Evolutionary conservation across 2,797 vertebrate genomes (phyloP), one percentile per base, ranked within the genome.

Genomic region (Diglossa cyanea): DNA sequence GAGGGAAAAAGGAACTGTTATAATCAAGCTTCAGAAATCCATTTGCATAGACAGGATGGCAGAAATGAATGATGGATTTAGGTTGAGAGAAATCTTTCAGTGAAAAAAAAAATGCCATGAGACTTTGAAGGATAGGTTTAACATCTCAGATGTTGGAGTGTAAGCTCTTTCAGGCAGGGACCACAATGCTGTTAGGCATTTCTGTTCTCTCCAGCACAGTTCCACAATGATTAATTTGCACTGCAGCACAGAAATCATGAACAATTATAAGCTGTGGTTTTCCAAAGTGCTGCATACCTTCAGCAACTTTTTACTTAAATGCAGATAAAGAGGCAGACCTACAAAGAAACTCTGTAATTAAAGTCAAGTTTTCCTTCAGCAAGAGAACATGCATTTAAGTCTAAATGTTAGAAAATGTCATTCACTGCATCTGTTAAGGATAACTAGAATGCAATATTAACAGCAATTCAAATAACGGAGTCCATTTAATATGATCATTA

Each of bases 191-290:
- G 51, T 82, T 33, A 66, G 25, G 45, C 71, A 86, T 88, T 95
- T 73, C 71, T 76, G 9, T 63, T 78, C 67, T 82, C 47, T 48
- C 48, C n/a, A 62, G 73, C 40, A 67, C 40, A 81, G 58, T 26
- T 88, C 6, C 14, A 81, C 73, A 86, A 35, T 78, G 95, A 96
- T 88, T 84, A 92, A 92, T 93, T 90, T 88, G 50, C 80, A 86
- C 80, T 96, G 90, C 77, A 92, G 83, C 74, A 93, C 61, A 86
- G 60, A 85, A 94, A 86, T 73, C 60, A 71, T 17, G 45, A 94
- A 74, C 82, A 88, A 88, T 94, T 94, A 83, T 74, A 94, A 70
- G 53, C 26, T 47, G 13, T 71, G 74, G 53, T 67, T 77, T 82
- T 93, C 40, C 44, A 67, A 84, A 79, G 40, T n/a, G 83, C 77